phyloP scores from a whole-genome alignment of 2,888 invertebrate species.

The Rhamnusium bicolor region DNA sequence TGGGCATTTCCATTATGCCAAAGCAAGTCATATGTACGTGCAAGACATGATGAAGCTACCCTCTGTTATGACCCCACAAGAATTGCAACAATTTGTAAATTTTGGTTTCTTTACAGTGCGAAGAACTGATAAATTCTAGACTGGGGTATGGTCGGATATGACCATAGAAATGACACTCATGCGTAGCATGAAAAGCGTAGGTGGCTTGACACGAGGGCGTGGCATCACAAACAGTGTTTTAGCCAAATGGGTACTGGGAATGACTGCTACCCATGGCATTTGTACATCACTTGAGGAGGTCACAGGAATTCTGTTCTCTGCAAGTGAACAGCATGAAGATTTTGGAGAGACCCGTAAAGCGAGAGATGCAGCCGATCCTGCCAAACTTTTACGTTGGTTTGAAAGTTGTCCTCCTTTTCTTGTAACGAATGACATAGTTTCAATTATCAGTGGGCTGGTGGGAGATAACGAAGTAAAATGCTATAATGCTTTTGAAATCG shows the following conservation, averaged over 20 bases:
- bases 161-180: conserved; percentile 6
- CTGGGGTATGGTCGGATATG: conserved; percentile 6
- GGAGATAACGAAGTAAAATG: conserved; percentile 24
- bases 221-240: conserved; percentile 22
- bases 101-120: conserved; percentile 11
- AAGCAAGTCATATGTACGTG: conserved; percentile 17
- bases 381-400: conserved; percentile 17
- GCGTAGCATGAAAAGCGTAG: conserved; percentile 14
- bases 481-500: conserved; percentile 24
- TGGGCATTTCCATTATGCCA: conserved; percentile 28
- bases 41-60: conserved; percentile 28
- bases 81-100: conserved; percentile 28
- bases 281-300: conserved; percentile 27
- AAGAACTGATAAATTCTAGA: conserved; percentile 21
- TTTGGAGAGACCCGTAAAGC: conserved; percentile 15
- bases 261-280: conserved; percentile 20
- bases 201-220: conserved; percentile 26
- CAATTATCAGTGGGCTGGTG: conserved; percentile 26
- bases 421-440: conserved; percentile 19
- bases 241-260: conserved; percentile 17
- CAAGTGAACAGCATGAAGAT: conserved; percentile 24
- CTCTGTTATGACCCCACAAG: conserved; percentile 16
- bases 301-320: conserved; percentile 12
- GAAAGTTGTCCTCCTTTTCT: conserved; percentile 26
- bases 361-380: conserved; percentile 27